Evolutionary conservation across 35 echinoderm and acorn worm genomes (phyloP).

Genomic region (Heliocidaris tuberculata): DNA sequence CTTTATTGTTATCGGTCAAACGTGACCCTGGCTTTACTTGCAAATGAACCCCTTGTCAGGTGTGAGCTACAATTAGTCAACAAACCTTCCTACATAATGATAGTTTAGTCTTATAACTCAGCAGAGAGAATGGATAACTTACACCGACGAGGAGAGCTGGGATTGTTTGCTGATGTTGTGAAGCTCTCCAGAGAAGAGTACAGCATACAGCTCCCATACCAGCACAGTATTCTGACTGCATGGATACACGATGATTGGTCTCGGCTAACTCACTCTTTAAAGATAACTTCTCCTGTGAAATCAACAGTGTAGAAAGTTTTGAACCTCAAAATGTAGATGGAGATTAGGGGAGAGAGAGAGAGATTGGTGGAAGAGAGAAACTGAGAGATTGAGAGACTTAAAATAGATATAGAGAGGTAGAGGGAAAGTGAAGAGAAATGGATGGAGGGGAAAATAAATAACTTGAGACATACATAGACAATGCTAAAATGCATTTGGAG

Average conservation of each 20-base stretch:
- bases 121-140: background rate
- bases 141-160: slow-evolving; percentile 61
- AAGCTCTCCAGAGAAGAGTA: slow-evolving; percentile 69
- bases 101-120: background rate
- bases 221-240: slow-evolving; percentile 84
- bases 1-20: too few species aligned
- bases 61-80: background rate
- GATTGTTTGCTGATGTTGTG: slow-evolving; percentile 65
- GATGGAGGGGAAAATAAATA: background rate
- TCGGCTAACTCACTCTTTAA: slow-evolving; percentile 61
- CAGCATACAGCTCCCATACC: slow-evolving; percentile 69
- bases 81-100: background rate
- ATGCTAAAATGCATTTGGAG: too few species aligned
- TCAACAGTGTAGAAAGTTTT: background rate
- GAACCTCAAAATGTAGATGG: background rate
- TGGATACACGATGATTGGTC: slow-evolving; percentile 46
- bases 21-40: too few species aligned
- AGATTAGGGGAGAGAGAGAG: background rate
- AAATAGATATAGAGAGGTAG: background rate
- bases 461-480: too few species aligned
- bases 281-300: slow-evolving; percentile 57
- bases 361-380: background rate
- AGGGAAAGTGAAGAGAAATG: background rate
- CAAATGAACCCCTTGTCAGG: background rate
- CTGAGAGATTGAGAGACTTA: too few species aligned